Percentiles rank a stretch among this genome's conserved stretches.
Conservation (phyloP, 2,113 vertebrate genomes). For the Tautogolabrus adspersus region DNA sequence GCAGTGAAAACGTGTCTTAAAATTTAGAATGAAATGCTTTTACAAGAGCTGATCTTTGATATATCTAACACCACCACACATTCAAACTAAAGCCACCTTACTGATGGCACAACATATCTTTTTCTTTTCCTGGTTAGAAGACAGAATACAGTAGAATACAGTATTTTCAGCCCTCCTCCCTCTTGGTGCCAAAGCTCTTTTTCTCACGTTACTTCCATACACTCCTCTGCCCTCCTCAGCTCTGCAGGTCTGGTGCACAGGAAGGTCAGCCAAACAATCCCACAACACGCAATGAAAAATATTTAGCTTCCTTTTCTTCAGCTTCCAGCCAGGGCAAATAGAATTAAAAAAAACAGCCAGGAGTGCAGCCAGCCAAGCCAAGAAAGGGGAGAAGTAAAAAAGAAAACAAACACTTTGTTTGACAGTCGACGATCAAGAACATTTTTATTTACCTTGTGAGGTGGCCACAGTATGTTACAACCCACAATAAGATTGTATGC, state of each 20-base stretch:
- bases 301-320: background rate
- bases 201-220: background rate
- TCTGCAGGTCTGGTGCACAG: background rate
- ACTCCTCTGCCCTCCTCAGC: background rate
- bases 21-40: too few species aligned
- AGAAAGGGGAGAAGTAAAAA: background rate
- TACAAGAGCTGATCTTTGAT: too few species aligned
- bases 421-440: background rate
- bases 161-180: background rate
- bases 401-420: slow-evolving; percentile 2
- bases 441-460: background rate
- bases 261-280: slow-evolving; percentile 24
- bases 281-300: slow-evolving; percentile 6
- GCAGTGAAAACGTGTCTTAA: too few species aligned
- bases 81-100: too few species aligned
- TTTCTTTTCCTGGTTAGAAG: background rate
- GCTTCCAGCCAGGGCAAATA: background rate
- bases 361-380: background rate
- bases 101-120: background rate
- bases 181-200: background rate
- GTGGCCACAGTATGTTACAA: too few species aligned
- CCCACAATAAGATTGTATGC: too few species aligned
- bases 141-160: background rate
- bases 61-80: too few species aligned
- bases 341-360: background rate